A percentile compares a stretch with the other conserved stretches of the same genome.
These are phyloP conservation scores for Latrodectus hesperus DNA, from an alignment of 2,888 invertebrate genomes.

Conservation along the genomic window DNA sequence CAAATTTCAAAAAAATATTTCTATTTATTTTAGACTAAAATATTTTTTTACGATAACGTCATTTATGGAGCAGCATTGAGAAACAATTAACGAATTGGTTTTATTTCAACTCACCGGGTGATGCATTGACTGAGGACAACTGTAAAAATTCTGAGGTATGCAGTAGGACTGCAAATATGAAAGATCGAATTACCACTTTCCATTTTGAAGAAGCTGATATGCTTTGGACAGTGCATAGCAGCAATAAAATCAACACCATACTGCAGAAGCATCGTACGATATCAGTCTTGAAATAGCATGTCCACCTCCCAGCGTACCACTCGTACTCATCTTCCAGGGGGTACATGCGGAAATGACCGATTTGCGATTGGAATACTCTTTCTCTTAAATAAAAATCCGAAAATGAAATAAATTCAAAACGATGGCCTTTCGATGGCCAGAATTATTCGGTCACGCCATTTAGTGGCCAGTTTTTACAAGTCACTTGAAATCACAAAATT, in stretches of 20 bases:
- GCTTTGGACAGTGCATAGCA: slow-evolving; percentile 15
- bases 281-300: not conserved
- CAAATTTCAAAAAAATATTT: no score
- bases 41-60: not conserved
- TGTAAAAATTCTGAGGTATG: slow-evolving; percentile 14
- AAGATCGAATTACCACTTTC: slow-evolving; percentile 5
- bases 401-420: slow-evolving; percentile 9
- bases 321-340: slow-evolving; percentile 23
- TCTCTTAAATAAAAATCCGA: slow-evolving; percentile 17
- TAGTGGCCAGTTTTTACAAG: not conserved
- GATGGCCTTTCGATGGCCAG: slow-evolving; percentile 11
- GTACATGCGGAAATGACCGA: slow-evolving; percentile 42
- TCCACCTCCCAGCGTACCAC: slow-evolving; percentile 25
- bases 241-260: slow-evolving; percentile 10
- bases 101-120: slow-evolving; percentile 22
- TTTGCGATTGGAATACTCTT: not conserved
- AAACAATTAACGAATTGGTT: not conserved
- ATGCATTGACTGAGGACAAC: slow-evolving; percentile 3
- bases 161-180: slow-evolving; percentile 9
- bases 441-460: slow-evolving; percentile 31
- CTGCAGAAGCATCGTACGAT: slow-evolving; percentile 7
- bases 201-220: slow-evolving; percentile 3
- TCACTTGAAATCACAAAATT: not conserved
- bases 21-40: not conserved
- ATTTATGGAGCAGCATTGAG: not conserved